These are phyloP conservation scores for Xerus inauris DNA, from an alignment of 2,113 vertebrate genomes.

Conservation along the genomic window DNA sequence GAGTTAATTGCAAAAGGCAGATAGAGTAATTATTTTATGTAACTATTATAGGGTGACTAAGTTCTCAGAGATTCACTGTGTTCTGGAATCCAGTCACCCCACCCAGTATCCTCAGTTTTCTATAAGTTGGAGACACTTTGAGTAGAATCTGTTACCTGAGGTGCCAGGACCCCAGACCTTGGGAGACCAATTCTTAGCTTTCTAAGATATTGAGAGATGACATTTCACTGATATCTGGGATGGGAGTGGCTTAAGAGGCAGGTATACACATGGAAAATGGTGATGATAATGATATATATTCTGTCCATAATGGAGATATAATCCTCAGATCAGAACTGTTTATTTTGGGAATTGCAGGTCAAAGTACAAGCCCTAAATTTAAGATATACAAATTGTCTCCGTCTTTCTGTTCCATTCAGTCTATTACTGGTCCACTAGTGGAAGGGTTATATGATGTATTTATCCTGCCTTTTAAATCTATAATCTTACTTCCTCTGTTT, in stretches of 20 bases:
- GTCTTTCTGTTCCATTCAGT: background rate
- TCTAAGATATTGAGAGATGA: constrained; percentile 2
- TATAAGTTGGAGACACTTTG: background rate
- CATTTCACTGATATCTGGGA: background rate
- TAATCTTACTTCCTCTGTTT: background rate
- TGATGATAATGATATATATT: background rate
- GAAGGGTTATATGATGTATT: background rate
- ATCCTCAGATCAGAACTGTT: background rate
- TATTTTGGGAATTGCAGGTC: background rate
- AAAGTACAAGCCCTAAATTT: background rate
- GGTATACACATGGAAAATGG: background rate
- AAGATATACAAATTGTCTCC: background rate
- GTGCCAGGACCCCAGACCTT: background rate
- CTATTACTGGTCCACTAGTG: background rate
- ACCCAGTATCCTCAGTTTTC: background rate
- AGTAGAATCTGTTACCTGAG: background rate
- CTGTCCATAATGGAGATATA: background rate
- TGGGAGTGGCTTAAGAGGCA: background rate
- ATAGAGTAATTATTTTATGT: constrained; percentile 36
- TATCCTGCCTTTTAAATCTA: background rate
- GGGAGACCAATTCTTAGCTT: background rate
- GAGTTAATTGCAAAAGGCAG: constrained; percentile 57
- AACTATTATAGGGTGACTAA: constrained; percentile 50
- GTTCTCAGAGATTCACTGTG: background rate
- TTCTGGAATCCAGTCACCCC: background rate